These are phyloP conservation scores for Cirrhinus molitorella DNA, from an alignment of 2,797 vertebrate genomes.

Conservation along the genomic window DNA sequence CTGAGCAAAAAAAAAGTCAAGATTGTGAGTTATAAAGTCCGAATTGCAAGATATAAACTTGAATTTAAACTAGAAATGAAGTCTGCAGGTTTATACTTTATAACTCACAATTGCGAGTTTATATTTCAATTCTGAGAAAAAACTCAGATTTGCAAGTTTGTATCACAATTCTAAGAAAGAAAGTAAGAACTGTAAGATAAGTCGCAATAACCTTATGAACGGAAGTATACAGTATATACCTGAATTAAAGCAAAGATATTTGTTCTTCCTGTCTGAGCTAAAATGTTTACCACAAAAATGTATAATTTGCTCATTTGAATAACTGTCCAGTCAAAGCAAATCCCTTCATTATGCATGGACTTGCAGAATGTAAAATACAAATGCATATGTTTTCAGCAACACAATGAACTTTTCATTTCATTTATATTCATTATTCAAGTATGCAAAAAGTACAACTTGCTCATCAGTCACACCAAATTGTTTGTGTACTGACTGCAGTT, in stretches of 20 bases:
- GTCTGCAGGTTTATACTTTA: too few species aligned
- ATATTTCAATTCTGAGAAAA: too few species aligned
- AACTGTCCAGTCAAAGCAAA: slow-evolving; percentile 7
- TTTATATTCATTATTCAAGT: slow-evolving; percentile 25
- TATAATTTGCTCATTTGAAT: not conserved
- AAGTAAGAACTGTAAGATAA: too few species aligned
- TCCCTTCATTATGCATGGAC: not conserved
- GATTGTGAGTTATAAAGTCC: too few species aligned
- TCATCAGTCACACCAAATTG: not conserved
- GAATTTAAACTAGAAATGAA: too few species aligned
- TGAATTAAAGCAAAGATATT: not conserved
- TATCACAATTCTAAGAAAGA: too few species aligned
- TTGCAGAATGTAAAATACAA: slow-evolving; percentile 7
- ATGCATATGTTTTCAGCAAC: slow-evolving; percentile 11
- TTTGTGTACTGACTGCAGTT: not conserved
- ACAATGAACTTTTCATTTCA: not conserved
- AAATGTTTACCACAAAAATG: not conserved
- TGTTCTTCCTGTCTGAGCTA: not conserved
- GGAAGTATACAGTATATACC: not conserved
- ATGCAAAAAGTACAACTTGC: not conserved
- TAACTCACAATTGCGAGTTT: too few species aligned
- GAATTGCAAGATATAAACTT: too few species aligned
- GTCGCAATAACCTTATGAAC: not conserved
- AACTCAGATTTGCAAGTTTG: too few species aligned
- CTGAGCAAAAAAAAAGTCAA: too few species aligned